These are phyloP conservation scores for Erynnis tages DNA, from an alignment of 2,888 invertebrate genomes.

Conservation along the genomic window DNA sequence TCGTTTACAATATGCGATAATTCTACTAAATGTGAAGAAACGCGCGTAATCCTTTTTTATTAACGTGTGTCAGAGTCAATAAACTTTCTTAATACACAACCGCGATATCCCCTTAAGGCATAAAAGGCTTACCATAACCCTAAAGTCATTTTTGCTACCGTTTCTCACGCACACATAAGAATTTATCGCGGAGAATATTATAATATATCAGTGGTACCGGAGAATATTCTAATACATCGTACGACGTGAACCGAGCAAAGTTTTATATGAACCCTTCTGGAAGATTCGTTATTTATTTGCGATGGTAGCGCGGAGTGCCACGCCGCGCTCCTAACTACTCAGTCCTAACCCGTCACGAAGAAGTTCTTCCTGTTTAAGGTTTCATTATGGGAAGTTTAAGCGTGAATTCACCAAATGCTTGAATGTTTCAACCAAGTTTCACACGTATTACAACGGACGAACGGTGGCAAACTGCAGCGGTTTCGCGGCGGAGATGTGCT, in stretches of 20 bases:
- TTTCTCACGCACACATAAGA: constrained; percentile 27
- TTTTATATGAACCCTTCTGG: constrained; percentile 45
- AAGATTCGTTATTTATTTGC: constrained; percentile 47
- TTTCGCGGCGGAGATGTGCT: no score
- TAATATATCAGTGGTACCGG: constrained; percentile 24
- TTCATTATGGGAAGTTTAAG: no score
- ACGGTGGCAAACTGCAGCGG: no score
- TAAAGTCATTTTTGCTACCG: constrained; percentile 24
- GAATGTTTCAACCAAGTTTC: no score
- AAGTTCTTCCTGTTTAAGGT: no score
- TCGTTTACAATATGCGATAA: no score
- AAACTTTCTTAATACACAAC: constrained; percentile 15
- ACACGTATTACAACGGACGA: no score
- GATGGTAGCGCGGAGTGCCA: no score
- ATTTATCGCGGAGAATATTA: constrained; percentile 28
- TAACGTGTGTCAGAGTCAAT: constrained; percentile 11
- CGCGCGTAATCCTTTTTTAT: constrained; percentile 6
- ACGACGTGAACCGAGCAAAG: constrained; percentile 43
- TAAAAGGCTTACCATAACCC: constrained; percentile 23
- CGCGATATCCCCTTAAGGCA: constrained; percentile 15
- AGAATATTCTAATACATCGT: constrained; percentile 27
- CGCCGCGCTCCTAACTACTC: no score
- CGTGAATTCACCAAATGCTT: no score
- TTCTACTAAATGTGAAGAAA: no score
- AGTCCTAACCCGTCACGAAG: no score